These are phyloP conservation scores for Cranoglanis bouderius DNA, from an alignment of 2,113 vertebrate species.

Conservation along the genomic window DNA sequence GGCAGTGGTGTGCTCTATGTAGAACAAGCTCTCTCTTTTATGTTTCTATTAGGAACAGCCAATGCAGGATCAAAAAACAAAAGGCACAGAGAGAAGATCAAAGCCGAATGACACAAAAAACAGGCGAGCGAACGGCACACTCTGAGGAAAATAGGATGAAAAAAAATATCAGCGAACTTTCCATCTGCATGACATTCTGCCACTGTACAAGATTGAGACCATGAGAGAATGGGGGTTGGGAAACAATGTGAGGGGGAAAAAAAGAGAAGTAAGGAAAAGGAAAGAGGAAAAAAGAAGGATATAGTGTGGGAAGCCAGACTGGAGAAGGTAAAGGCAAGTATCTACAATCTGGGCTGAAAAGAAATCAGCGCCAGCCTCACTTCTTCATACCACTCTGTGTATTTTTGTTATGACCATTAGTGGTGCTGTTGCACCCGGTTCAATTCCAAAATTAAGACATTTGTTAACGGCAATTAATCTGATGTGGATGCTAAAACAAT, in stretches of 20 bases:
- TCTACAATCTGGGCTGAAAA: not conserved
- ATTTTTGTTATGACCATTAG: not conserved
- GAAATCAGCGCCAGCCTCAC: not conserved
- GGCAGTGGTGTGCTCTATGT: constrained; percentile 24
- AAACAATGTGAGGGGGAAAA: not conserved
- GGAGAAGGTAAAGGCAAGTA: not conserved
- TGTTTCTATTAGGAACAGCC: constrained; percentile 33
- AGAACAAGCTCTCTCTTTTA: constrained; percentile 30
- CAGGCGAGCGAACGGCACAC: constrained; percentile 5
- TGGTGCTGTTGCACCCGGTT: not conserved
- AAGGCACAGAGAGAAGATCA: constrained; percentile 44
- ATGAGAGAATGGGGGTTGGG: no score
- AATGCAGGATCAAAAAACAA: constrained; percentile 47
- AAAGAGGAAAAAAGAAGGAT: not conserved
- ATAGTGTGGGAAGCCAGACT: not conserved
- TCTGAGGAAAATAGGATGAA: constrained; percentile 6
- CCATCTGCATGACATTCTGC: constrained; percentile 36
- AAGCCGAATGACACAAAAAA: constrained; percentile 40
- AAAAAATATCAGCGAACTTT: constrained; percentile 13
- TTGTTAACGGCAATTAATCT: not conserved
- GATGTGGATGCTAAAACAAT: not conserved
- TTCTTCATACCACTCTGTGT: not conserved
- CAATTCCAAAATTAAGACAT: not conserved
- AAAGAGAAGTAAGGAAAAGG: not conserved
- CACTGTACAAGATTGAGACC: not conserved